These are phyloP conservation scores for Tipula lateralis DNA, from an alignment of 2,888 invertebrate genomes.

Conservation along the genomic window DNA sequence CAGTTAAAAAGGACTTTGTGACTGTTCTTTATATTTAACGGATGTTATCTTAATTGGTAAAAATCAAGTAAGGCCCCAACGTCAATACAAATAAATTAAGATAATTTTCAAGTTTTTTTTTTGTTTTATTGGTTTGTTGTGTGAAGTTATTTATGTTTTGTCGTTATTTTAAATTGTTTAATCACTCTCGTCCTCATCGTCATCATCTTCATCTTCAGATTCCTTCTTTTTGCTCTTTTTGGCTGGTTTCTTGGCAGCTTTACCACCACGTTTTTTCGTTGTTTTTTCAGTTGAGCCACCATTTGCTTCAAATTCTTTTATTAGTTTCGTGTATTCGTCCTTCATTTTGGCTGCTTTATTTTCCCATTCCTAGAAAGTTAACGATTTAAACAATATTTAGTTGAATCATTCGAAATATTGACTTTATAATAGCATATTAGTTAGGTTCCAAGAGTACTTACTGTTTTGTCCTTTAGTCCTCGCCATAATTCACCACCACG, in stretches of 20 bases:
- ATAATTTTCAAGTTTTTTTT: constrained; percentile 6
- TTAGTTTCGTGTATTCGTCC: constrained; percentile 80
- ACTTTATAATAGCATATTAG: background rate
- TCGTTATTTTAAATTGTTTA: constrained; percentile 49
- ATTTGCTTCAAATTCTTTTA: constrained; percentile 83
- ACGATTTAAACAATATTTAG: constrained; percentile 26
- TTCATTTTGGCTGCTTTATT: constrained; percentile 82
- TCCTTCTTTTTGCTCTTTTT: constrained; percentile 57
- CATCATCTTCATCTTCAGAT: constrained; percentile 60
- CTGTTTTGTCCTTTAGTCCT: constrained; percentile 78
- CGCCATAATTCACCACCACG: constrained; percentile 96
- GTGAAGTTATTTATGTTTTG: background rate
- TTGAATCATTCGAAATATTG: background rate
- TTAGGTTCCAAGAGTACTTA: constrained; percentile 48
- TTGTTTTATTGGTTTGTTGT: background rate
- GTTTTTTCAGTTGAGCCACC: constrained; percentile 61
- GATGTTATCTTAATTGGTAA: constrained; percentile 50
- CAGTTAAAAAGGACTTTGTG: background rate
- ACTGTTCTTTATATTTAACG: background rate
- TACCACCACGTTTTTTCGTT: constrained; percentile 56
- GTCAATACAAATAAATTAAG: constrained; percentile 29
- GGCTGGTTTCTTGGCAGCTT: constrained; percentile 42
- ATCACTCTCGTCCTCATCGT: constrained; percentile 60
- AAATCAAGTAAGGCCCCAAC: constrained; percentile 30
- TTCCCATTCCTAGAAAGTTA: constrained; percentile 73